Conservation (phyloP, 2,888 invertebrate species). For the Allacma fusca region DNA sequence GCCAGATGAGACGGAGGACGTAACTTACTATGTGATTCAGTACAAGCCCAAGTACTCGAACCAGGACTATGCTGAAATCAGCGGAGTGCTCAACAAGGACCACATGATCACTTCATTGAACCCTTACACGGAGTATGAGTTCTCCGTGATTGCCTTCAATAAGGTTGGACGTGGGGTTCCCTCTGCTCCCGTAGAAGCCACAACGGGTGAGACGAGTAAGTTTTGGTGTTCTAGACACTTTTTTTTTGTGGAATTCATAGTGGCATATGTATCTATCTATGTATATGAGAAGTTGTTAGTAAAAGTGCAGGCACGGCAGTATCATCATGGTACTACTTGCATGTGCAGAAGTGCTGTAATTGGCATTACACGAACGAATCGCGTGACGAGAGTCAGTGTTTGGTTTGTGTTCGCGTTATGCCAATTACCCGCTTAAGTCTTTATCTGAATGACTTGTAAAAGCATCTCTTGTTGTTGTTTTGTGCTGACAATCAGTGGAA, state of each 20-base stretch:
- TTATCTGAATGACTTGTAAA: constrained; percentile 16
- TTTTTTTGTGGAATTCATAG: background rate
- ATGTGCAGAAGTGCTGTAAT: background rate
- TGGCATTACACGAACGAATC: background rate
- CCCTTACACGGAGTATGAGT: constrained; percentile 95
- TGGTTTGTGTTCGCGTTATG: background rate
- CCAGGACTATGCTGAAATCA: constrained; percentile 90
- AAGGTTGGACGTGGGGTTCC: constrained; percentile 91
- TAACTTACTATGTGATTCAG: constrained; percentile 95
- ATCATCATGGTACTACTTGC: too few species aligned
- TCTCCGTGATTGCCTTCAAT: constrained; percentile 94
- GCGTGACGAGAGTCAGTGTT: background rate
- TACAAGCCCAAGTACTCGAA: constrained; percentile 95
- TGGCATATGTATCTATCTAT: too few species aligned
- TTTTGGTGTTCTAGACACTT: too few species aligned
- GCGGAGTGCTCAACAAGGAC: constrained; percentile 90
- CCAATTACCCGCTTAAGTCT: constrained; percentile 12
- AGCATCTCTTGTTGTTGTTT: constrained; percentile 8
- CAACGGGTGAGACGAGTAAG: constrained; percentile 95
- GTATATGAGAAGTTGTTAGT: too few species aligned
- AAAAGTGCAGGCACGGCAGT: too few species aligned
- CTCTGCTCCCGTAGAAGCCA: constrained; percentile 86
- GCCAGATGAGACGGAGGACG: constrained; percentile 76
- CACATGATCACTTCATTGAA: constrained; percentile 88
- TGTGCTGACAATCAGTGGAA: constrained; percentile 50